Evolutionary conservation across 2,888 invertebrate genomes (phyloP), one percentile per base, ranked within the genome.

Genomic region (Cerceris ruficornis): DNA sequence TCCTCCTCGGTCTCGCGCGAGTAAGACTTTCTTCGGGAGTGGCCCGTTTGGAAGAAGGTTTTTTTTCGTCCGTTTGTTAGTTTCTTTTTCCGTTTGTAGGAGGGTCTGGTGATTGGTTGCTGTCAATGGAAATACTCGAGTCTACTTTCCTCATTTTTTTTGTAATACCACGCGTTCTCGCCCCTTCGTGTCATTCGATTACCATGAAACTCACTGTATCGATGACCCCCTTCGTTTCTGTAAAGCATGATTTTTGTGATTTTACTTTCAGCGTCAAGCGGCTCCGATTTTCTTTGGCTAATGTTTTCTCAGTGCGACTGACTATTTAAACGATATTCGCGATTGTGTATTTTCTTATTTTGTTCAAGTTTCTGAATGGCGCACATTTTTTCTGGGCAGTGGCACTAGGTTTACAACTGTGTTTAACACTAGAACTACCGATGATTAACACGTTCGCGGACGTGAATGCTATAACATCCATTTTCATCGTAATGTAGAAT

Each of bases 111-210:
- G 90, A 88, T 90, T 28, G 28, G 89, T 90, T 89, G 87, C 83
- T 88, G 87, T 89, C 88, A 88, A 88, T 90, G 88, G 87, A 89
- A 89, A 89, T 88, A 88, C 88, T 88, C 84, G 75, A 77, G 69
- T 69, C 75, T 73, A 59, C 66, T 80, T 71, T 69, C 69, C 69
- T 55, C 54, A 75, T 73, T 73, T 71, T 14, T 17, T 39, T 8
- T 54, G 41, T 42, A 11, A 13, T 2, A 15, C 15, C 28, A 61
- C 39, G 59, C 54, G 46, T 50, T 6, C 54, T 59, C 58, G n/a
- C 43, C 46, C 11, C 9, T 46, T 8, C 46, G 9, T 15, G 60
- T 68, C 41, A 57, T 57, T 15, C 13, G 11, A 9, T 5, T 61
- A 28, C 28, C 28, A 28, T 28, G 28, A 28, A 28, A 28, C 15